Base-by-base conservation (phyloP, 1,140 invertebrate genomes). In the Diprion similis region DNA sequence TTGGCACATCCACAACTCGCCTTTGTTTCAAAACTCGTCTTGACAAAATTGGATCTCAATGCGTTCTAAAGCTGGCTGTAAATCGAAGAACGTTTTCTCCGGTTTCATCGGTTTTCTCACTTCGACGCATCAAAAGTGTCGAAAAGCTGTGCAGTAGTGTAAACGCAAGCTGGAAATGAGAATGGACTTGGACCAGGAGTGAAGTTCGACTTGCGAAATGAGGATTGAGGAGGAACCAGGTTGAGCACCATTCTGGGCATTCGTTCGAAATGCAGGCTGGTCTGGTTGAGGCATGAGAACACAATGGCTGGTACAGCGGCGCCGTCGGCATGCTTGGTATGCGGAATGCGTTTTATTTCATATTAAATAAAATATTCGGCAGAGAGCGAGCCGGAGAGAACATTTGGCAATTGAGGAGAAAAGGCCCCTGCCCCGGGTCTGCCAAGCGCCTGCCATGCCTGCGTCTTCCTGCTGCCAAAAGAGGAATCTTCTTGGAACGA, bases 351-450 rank as follows among this genome's bases (percentile, higher is more conserved):
- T 84, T 83, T 81, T 80, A 71, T 84, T 85, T 84, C 78, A 86
- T 85, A 88, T 88, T 86, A 87, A 87, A 86, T 86, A 82, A 87
- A 86, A 85, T 85, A 87, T 86, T 85, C 81, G 80, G 66, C 72
- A 9, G n/a, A 37, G 67, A 73, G 75, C 68, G 70, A 75, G 69
- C 69, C 69, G 15, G 77, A 78, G 78, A 71, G 74, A 82, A 84
- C 68, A 78, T 81, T 81, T 66, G 74, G 73, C 78, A 78, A 80
- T 72, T 79, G 74, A 74, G 73, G 45, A 17, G 19, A 47, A 37
- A 37, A 59, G 51, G 51, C n/a, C n/a, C 51, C 51, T n/a, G 11
- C 51, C n/a, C 51, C 6, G 11, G 11, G n/a, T 59, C 51, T 59
- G 11, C n/a, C 11, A 59, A 17, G n/a, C 15, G 45, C 15, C 18